Evolutionary conservation across 2,113 vertebrate genomes (phyloP).

Genomic region (Eurystomus gularis): DNA sequence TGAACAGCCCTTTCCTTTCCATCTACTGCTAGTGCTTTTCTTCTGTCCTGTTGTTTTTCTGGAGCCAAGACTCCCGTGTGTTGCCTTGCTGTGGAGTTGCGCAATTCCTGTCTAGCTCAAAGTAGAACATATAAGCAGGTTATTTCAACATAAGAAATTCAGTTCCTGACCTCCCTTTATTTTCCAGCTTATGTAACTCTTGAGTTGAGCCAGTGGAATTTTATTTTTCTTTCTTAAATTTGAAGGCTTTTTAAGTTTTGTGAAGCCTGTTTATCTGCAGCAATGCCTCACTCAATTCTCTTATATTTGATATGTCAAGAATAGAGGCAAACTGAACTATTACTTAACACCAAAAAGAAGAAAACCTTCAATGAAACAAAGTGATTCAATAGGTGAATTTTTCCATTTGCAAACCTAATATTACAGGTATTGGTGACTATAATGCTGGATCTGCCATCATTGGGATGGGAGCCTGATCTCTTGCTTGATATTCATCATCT

Average conservation of each 20-base stretch:
- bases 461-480: not conserved
- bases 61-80: not conserved
- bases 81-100: not conserved
- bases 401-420: not conserved
- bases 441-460: not conserved
- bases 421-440: not conserved
- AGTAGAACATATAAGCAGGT: not conserved
- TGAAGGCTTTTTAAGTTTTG: not conserved
- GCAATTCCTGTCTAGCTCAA: not conserved
- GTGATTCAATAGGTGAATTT: not conserved
- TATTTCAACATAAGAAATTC: not conserved
- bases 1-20: not conserved
- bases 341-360: not conserved
- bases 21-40: not conserved
- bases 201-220: not conserved
- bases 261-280: not conserved
- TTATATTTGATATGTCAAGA: not conserved
- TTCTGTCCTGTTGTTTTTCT: not conserved
- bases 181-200: not conserved
- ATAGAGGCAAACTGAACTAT: not conserved
- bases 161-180: not conserved
- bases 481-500: not conserved
- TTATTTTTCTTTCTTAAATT: not conserved
- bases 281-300: not conserved
- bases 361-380: not conserved